phyloP scores from a whole-genome alignment of 2,113 vertebrate species.

The Pungitius pungitius region DNA sequence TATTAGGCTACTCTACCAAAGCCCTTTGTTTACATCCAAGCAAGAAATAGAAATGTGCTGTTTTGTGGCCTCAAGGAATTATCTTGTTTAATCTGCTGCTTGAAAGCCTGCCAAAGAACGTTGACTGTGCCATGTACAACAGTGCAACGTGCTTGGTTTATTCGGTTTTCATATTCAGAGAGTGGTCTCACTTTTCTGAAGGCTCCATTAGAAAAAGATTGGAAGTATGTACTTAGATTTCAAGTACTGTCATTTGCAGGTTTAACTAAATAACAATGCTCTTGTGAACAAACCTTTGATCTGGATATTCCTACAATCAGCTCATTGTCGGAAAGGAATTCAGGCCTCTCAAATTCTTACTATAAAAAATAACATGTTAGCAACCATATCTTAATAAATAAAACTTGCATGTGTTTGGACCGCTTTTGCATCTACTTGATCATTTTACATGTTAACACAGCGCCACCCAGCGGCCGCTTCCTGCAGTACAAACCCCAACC shows the following conservation, averaged over 20 bases:
- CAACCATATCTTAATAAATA: not conserved
- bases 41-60: slow-evolving; percentile 33
- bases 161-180: not conserved
- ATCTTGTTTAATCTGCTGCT: slow-evolving; percentile 54
- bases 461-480: slow-evolving; percentile 59
- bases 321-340: slow-evolving; percentile 25
- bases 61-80: slow-evolving; percentile 32
- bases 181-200: not conserved
- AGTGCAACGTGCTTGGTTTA: slow-evolving; percentile 33
- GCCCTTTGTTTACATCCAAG: slow-evolving; percentile 45
- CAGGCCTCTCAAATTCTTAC: slow-evolving; percentile 21
- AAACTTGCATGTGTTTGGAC: not conserved
- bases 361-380: slow-evolving; percentile 50
- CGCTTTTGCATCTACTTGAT: not conserved
- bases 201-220: not conserved
- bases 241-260: slow-evolving; percentile 22
- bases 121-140: not conserved
- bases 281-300: slow-evolving; percentile 30
- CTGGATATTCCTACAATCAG: slow-evolving; percentile 23
- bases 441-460: slow-evolving; percentile 49
- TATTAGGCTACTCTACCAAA: slow-evolving; percentile 51
- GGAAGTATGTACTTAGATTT: slow-evolving; percentile 6
- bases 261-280: slow-evolving; percentile 23
- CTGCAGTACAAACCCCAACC: slow-evolving; percentile 13
- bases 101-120: slow-evolving; percentile 53